Evolutionary conservation across 2,888 invertebrate species (phyloP).

Genomic region (Gryllus longicercus): DNA sequence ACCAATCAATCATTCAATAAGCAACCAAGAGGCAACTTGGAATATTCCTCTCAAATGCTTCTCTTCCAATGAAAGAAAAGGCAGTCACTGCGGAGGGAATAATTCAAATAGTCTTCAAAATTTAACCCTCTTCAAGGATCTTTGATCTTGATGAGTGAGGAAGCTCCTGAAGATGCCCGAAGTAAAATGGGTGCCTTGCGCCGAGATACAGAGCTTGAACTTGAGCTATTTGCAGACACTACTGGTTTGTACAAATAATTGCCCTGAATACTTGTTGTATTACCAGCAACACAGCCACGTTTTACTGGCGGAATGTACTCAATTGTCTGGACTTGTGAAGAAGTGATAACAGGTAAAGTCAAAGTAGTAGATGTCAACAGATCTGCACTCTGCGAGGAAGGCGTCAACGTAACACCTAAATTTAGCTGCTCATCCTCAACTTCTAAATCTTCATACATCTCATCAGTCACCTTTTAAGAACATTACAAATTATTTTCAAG

Average conservation of each 20-base stretch:
- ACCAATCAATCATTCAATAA: background rate
- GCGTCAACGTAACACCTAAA: slow-evolving; percentile 36
- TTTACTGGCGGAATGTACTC: slow-evolving; percentile 10
- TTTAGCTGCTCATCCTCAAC: slow-evolving; percentile 57
- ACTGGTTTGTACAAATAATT: slow-evolving; percentile 40
- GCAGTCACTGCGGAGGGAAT: background rate
- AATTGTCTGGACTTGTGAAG: slow-evolving; percentile 21
- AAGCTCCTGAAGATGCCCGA: slow-evolving; percentile 32
- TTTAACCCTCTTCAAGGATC: slow-evolving; percentile 27
- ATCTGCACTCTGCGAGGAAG: slow-evolving; percentile 28
- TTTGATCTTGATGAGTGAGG: slow-evolving; percentile 35
- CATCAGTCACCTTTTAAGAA: slow-evolving; percentile 47
- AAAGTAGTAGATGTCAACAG: slow-evolving; percentile 28
- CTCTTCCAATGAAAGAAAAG: background rate
- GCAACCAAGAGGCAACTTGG: too few species aligned
- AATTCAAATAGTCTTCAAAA: background rate
- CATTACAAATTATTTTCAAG: too few species aligned
- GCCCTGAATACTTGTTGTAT: slow-evolving; percentile 36
- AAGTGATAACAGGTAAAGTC: slow-evolving; percentile 25
- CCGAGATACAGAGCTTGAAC: slow-evolving; percentile 22
- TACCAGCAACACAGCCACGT: slow-evolving; percentile 12
- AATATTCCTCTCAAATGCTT: background rate
- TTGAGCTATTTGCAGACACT: slow-evolving; percentile 25
- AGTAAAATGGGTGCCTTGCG: slow-evolving; percentile 34
- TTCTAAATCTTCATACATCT: slow-evolving; percentile 71